Conservation (phyloP, 2,113 vertebrate genomes). For the Oncorhynchus kisutch region DNA sequence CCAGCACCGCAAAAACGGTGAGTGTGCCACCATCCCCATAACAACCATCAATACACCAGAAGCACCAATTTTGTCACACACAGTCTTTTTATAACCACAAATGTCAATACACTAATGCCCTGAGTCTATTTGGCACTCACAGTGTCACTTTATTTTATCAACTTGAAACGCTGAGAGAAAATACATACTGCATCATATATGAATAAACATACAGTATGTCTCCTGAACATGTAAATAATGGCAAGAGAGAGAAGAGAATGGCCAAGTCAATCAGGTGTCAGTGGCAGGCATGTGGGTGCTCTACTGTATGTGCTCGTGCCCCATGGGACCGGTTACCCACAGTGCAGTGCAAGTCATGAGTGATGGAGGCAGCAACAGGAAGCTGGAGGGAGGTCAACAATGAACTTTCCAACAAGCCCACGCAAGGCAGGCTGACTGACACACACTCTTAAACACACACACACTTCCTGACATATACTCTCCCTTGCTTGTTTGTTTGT, state of each 20-base stretch:
- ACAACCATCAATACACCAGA: not conserved
- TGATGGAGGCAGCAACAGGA: conserved; percentile 1
- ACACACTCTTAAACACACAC: conserved; percentile 20
- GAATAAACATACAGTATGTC: not conserved
- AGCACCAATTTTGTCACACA: not conserved
- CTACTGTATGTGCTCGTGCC: not conserved
- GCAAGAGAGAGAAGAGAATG: not conserved
- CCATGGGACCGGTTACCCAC: not conserved
- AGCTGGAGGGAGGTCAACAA: not conserved
- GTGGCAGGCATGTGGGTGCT: not conserved
- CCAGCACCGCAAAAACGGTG: conserved; percentile 94
- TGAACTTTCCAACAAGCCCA: not conserved
- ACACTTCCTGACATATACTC: not conserved
- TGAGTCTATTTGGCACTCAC: not conserved
- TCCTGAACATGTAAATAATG: too few species aligned
- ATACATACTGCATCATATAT: not conserved
- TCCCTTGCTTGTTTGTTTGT: not conserved
- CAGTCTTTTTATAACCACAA: too few species aligned
- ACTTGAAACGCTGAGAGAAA: not conserved
- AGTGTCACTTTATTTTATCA: not conserved
- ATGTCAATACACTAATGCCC: not conserved
- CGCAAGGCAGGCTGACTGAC: not conserved
- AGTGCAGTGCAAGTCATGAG: not conserved
- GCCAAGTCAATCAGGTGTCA: conserved; percentile 10
- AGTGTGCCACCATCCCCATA: conserved; percentile 48